Base-by-base conservation (phyloP, 2,888 invertebrate genomes). In the Drosophila subsilvestris region DNA sequence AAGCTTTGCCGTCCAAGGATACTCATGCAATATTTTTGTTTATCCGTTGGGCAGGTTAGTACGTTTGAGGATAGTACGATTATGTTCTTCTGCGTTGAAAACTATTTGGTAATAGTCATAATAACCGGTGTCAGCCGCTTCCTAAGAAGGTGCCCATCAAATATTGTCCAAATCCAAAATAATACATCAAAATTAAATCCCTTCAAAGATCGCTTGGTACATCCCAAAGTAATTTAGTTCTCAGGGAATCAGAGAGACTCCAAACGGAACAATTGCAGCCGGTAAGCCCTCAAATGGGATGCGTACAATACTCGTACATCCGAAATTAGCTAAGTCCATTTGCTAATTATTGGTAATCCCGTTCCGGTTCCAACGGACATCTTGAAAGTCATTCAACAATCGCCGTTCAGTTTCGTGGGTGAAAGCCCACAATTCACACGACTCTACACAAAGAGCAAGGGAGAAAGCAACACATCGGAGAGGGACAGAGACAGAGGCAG, bases 341-440 rank as follows among this genome's bases (percentile, higher is more conserved):
- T 50, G 67, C 67, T 67, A 67, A 67, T 67, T 67, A 68, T 53
- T 67, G 59, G 47, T 68, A 68, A 67, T 68, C 68, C 68, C 20
- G 20, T 3, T 20, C 1, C 10, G n/a, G 43, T 22, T 29, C 68
- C 50, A 49, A 65, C 58, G 67, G 67, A 68, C 67, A 68, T 68
- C 68, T 67, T 43, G 67, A 12, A 51, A 67, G 45, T 37, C 47
- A 63, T 49, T 63, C 44, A 45, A 54, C 44, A 18, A 37, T 37
- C 14, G 37, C 14, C 37, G 37, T 14, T 37, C n/a, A n/a, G 37
- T 2, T 37, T 37, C 53, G 53, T 53, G 53, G 29, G 45, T 48
- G 32, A 48, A 53, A n/a, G 14, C 20, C 37, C 22, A 22, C 37
- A 37, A 1, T 5, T 14, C 6, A 14, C 48, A 48, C 14, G 14